These are phyloP conservation scores for Ectropis grisescens DNA, from an alignment of 1,140 invertebrate species.

Conservation along the genomic window DNA sequence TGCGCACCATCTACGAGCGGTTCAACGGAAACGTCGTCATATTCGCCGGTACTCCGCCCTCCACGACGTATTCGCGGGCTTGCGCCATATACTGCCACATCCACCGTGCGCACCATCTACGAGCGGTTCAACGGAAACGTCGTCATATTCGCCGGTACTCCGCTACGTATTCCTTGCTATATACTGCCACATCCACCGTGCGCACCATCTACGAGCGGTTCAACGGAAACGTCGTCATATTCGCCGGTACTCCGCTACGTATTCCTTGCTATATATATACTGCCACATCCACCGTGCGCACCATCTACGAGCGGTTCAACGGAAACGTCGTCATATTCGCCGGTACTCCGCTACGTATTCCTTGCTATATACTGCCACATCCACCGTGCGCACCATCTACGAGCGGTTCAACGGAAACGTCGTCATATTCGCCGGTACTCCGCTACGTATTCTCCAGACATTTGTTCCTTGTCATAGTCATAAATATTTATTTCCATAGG, in stretches of 20 bases:
- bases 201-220: conserved; percentile 83
- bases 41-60: conserved; percentile 79
- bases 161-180: conserved; percentile 73
- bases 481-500: no score
- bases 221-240: conserved; percentile 82
- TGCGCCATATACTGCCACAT: not conserved
- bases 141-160: conserved; percentile 81
- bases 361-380: not conserved
- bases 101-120: conserved; percentile 84
- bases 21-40: conserved; percentile 80
- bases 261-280: conserved; percentile 74
- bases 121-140: conserved; percentile 80
- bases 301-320: conserved; percentile 81
- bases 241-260: conserved; percentile 73
- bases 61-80: not conserved
- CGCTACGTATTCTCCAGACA: conserved; percentile 75
- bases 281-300: conserved; percentile 75
- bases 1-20: conserved; percentile 84
- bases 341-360: conserved; percentile 68
- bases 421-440: conserved; percentile 81
- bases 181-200: conserved; percentile 73
- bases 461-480: no score
- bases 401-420: conserved; percentile 80
- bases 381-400: conserved; percentile 84
- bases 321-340: conserved; percentile 82